Evolutionary conservation across 2,797 vertebrate species (phyloP).

Genomic region (Simalia tracyae): DNA sequence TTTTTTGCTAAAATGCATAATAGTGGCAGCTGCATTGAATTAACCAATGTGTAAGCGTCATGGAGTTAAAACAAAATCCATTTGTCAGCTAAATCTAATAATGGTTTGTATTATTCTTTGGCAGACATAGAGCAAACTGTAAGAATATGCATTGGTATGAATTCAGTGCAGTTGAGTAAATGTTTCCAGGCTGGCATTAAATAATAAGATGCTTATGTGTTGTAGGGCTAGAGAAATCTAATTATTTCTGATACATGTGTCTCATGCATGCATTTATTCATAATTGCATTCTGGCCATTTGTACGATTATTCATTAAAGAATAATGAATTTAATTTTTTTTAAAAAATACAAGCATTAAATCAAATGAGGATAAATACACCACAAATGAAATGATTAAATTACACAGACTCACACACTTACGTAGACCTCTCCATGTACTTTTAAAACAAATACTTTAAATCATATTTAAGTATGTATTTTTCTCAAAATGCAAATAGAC

Average conservation of each 20-base stretch:
- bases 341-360: not conserved
- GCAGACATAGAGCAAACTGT: not conserved
- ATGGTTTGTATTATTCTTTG: not conserved
- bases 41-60: constrained; percentile 3
- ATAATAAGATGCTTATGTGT: not conserved
- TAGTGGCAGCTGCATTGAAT: constrained; percentile 20
- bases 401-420: not conserved
- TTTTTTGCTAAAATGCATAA: constrained; percentile 20
- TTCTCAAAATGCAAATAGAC: not conserved
- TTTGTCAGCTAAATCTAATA: constrained; percentile 22
- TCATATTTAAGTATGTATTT: not conserved
- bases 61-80: constrained; percentile 7
- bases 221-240: not conserved
- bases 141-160: constrained; percentile 3
- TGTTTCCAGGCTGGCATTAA: not conserved
- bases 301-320: not conserved
- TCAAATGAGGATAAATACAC: not conserved
- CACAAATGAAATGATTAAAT: not conserved
- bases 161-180: not conserved
- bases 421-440: not conserved
- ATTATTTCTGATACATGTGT: not conserved
- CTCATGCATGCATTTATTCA: not conserved
- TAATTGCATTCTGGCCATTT: not conserved
- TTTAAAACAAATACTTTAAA: not conserved
- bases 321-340: not conserved